Evolutionary conservation across 53 echinoderm and acorn worm genomes (phyloP).

Genomic region (Mesocentrotus franciscanus): DNA sequence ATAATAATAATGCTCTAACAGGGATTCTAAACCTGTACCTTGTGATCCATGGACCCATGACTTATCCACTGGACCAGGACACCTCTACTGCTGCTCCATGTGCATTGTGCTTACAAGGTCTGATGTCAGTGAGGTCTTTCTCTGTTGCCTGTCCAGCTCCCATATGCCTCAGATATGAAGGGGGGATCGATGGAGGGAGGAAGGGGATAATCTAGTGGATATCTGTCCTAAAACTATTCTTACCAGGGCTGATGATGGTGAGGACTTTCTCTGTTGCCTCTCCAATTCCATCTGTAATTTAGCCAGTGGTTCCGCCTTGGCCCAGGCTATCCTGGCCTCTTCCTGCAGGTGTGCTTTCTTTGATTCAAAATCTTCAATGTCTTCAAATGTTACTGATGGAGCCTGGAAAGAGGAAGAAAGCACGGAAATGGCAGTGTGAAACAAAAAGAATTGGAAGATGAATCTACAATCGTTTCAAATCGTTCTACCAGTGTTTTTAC

Average conservation of each 20-base stretch:
- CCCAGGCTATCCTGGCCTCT: slow-evolving; percentile 91
- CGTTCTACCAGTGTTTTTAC: background rate
- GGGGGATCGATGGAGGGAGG: no score
- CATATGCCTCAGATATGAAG: no score
- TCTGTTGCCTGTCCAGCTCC: slow-evolving; percentile 88
- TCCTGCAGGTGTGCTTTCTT: slow-evolving; percentile 95
- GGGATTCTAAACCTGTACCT: no score
- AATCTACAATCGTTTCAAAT: background rate
- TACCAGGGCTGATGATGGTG: slow-evolving; percentile 93
- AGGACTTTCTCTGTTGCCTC: slow-evolving; percentile 91
- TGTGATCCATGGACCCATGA: no score
- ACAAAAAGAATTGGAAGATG: background rate
- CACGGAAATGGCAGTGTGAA: background rate
- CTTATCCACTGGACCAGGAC: no score
- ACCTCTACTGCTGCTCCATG: no score
- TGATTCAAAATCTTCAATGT: slow-evolving; percentile 94
- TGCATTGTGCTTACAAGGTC: slow-evolving; percentile 72
- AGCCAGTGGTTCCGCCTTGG: slow-evolving; percentile 91
- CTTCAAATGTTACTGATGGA: slow-evolving; percentile 93
- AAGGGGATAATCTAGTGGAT: no score
- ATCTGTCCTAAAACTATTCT: background rate
- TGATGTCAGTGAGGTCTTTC: slow-evolving; percentile 89
- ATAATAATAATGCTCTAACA: no score
- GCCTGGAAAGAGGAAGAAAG: slow-evolving; percentile 42
- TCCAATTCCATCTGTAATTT: slow-evolving; percentile 96